Percentiles rank a stretch among this genome's conserved stretches.
Conservation (phyloP, 1,140 invertebrate species). For the Pogonognathellus flavescens region DNA sequence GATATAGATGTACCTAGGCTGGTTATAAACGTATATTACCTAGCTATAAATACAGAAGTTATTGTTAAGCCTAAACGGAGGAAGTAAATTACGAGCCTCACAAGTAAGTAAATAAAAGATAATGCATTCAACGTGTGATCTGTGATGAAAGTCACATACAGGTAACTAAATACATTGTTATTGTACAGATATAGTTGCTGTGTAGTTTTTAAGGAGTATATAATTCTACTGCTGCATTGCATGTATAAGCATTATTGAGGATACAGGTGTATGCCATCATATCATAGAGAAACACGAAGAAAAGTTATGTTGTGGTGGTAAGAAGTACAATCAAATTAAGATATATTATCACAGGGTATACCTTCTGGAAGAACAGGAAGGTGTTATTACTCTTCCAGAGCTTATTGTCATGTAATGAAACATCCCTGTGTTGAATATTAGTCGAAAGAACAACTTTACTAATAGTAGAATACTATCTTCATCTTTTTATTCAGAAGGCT, state of each 20-base stretch:
- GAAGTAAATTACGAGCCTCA: constrained; percentile 13
- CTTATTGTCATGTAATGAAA: constrained; percentile 16
- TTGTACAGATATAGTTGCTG: constrained; percentile 6
- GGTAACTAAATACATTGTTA: constrained; percentile 7
- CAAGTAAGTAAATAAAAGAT: constrained; percentile 11
- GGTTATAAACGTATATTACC: too few species aligned
- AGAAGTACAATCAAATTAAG: constrained; percentile 27
- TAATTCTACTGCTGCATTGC: not conserved
- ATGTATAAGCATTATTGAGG: not conserved
- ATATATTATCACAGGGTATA: constrained; percentile 5
- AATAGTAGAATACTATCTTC: too few species aligned
- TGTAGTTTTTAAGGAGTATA: not conserved
- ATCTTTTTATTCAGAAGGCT: too few species aligned
- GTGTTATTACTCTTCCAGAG: constrained; percentile 27
- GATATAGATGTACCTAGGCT: too few species aligned
- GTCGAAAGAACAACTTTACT: too few species aligned
- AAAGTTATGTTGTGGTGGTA: not conserved
- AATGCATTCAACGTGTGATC: constrained; percentile 29
- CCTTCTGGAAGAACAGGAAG: constrained; percentile 24
- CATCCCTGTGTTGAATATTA: not conserved
- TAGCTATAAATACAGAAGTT: too few species aligned
- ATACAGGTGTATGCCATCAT: not conserved
- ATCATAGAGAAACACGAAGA: not conserved
- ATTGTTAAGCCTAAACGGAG: too few species aligned
- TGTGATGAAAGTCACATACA: constrained; percentile 28